Conservation (phyloP, 2,888 invertebrate genomes). For the Gari tellinella region DNA sequence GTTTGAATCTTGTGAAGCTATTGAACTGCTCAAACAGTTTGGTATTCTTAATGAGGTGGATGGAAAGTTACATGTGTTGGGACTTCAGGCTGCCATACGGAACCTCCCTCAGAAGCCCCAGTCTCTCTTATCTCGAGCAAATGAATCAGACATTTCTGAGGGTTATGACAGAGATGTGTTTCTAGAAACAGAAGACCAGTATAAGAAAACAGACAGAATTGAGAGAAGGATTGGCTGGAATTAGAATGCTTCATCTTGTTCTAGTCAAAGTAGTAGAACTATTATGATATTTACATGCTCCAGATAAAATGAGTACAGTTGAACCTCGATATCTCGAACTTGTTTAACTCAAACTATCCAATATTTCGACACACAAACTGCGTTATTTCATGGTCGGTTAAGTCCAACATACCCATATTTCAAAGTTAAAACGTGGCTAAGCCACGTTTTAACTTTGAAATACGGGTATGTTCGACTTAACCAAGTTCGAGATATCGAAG, state of each 20-base stretch:
- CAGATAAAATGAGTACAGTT: too few species aligned
- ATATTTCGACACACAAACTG: too few species aligned
- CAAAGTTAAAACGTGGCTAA: too few species aligned
- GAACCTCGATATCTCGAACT: too few species aligned
- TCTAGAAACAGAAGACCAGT: constrained; percentile 77
- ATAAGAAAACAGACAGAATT: constrained; percentile 74
- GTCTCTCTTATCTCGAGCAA: constrained; percentile 71
- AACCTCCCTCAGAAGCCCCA: constrained; percentile 78
- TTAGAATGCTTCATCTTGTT: constrained; percentile 25
- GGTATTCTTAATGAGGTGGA: constrained; percentile 75
- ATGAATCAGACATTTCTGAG: constrained; percentile 77
- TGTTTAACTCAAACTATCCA: too few species aligned
- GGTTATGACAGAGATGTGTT: constrained; percentile 81
- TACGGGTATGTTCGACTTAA: too few species aligned
- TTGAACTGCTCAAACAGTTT: constrained; percentile 71
- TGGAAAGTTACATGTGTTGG: constrained; percentile 76
- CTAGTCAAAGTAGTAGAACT: too few species aligned
- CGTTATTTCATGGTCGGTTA: too few species aligned
- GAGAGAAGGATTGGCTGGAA: constrained; percentile 77
- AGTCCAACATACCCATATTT: too few species aligned
- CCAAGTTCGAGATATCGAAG: too few species aligned
- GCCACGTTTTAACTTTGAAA: too few species aligned
- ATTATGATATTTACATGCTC: too few species aligned
- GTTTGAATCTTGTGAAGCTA: constrained; percentile 77
- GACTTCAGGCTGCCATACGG: constrained; percentile 75